Conservation (phyloP, 2,113 vertebrate species). For the Monopterus albus region DNA sequence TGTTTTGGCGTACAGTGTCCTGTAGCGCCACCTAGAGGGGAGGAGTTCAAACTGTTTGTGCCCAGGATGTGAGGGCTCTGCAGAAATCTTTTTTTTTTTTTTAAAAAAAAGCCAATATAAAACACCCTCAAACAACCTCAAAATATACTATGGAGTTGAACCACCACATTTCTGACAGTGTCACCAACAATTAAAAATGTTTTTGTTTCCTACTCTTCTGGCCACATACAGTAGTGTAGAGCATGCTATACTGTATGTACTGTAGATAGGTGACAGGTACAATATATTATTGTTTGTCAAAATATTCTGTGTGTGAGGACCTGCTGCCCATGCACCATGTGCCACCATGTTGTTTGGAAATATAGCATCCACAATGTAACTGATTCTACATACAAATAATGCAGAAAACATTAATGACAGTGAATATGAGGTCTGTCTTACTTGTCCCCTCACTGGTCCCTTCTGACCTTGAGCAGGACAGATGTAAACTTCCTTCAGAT, state of each 20-base stretch:
- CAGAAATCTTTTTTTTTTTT: too few relatives aligned
- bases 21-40: too few relatives aligned
- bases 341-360: neutral
- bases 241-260: neutral
- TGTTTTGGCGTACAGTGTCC: too few relatives aligned
- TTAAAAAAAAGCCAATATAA: too few relatives aligned
- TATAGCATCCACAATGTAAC: neutral
- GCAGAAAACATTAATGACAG: too few relatives aligned
- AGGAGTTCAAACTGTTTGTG: too few relatives aligned
- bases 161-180: neutral
- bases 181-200: neutral
- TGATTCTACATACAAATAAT: neutral
- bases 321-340: neutral
- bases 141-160: too few relatives aligned
- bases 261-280: neutral
- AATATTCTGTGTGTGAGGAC: neutral
- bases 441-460: conserved; percentile 91
- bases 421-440: conserved; percentile 67
- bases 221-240: neutral
- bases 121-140: too few relatives aligned
- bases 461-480: conserved; percentile 82
- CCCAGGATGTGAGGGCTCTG: too few relatives aligned
- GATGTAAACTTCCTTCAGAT: conserved; percentile 94
- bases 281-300: neutral
- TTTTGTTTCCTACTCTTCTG: neutral